Evolutionary conservation across 2,888 invertebrate genomes (phyloP), one percentile per base, ranked within the genome.

Genomic region (Hemistola chrysoprasaria): DNA sequence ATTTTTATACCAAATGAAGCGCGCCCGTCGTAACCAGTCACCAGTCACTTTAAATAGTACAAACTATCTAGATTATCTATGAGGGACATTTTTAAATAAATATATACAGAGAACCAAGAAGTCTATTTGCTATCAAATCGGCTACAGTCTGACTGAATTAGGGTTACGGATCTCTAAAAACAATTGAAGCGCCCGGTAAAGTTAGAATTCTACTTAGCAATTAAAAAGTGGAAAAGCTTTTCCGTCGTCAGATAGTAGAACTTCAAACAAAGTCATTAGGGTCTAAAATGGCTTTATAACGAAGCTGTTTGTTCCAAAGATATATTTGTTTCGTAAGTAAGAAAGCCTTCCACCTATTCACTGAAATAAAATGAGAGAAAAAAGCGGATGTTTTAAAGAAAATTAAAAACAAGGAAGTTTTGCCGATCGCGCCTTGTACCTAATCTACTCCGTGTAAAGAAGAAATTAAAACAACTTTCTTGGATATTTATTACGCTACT

Each of bases 401-500:
- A 88, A 87, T 87, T 86, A 85, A 88, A 87, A 85, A 86, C 80
- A 82, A 73, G 84, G 79, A 87, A 87, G 83, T 85, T 85, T 76
- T 74, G 68, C 78, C 81, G 79, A 86, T 86, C 77, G 84, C 74
- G 81, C 78, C 79, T 68, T 75, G 74, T 79, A 65, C 71, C 63
- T 71, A 83, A 86, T 86, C 84, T 82, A 71, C 77, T 80, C 69
- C 85, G 81, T 85, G 79, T 81, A 83, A 84, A 82, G 78, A 82
- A 83, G 84, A 87, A 87, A 87, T 87, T 86, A 85, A 86, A 86
- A 83, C 81, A 84, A 87, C 84, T 86, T 84, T 79, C 81, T 73
- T 71, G 82, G 81, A 85, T 88, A 88, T 88, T 87, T 87, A 88
- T 87, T 85, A 78, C 81, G 70, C 74, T 83, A 77, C 80, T 85